These are phyloP conservation scores for Drosophila quadrilineata DNA, from an alignment of 1,140 invertebrate genomes.

Conservation along the genomic window DNA sequence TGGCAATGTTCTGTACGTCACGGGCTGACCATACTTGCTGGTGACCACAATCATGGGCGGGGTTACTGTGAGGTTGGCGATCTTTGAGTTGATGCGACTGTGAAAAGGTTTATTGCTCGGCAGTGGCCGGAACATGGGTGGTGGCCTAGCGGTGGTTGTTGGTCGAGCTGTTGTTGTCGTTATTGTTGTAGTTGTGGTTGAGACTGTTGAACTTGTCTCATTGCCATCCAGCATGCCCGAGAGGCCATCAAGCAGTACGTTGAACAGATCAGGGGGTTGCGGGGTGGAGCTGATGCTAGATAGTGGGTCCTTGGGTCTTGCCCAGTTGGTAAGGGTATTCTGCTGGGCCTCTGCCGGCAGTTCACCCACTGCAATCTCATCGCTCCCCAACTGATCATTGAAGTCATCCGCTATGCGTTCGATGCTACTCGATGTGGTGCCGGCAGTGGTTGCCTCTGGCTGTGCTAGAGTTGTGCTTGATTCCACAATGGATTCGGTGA, in stretches of 20 bases:
- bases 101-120: slow-evolving; percentile 47
- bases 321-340: slow-evolving; percentile 40
- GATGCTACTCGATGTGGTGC: slow-evolving; percentile 37
- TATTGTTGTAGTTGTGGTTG: slow-evolving; percentile 19
- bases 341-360: slow-evolving; percentile 65
- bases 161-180: slow-evolving; percentile 30
- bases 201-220: slow-evolving; percentile 7
- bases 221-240: slow-evolving; percentile 51
- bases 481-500: slow-evolving; percentile 24
- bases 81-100: slow-evolving; percentile 70
- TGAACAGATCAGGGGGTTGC: slow-evolving; percentile 40
- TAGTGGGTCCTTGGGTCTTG: neutral
- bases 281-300: neutral
- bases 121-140: slow-evolving; percentile 70
- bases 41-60: slow-evolving; percentile 62
- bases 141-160: slow-evolving; percentile 10
- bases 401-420: slow-evolving; percentile 68
- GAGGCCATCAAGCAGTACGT: slow-evolving; percentile 53
- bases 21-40: slow-evolving; percentile 57
- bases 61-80: slow-evolving; percentile 68
- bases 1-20: slow-evolving; percentile 41
- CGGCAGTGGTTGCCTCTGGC: neutral
- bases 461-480: slow-evolving; percentile 5
- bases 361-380: slow-evolving; percentile 54
- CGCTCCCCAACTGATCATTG: slow-evolving; percentile 54